Evolutionary conservation across 2,113 vertebrate species (phyloP).

Genomic region (Hystrix brachyura): DNA sequence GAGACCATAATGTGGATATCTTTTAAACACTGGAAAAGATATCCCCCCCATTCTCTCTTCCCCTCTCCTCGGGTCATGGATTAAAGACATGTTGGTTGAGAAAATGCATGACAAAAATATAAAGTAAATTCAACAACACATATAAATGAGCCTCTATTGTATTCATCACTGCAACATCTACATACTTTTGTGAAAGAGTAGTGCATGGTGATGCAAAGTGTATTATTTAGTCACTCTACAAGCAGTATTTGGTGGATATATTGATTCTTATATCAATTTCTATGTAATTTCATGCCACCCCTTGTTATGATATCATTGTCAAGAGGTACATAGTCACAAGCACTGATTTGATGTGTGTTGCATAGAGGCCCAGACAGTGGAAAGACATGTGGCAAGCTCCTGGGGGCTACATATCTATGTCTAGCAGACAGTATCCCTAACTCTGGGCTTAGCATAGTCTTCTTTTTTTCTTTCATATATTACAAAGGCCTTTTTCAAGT

Average conservation of each 20-base stretch:
- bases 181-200: constrained; percentile 11
- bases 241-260: constrained; percentile 34
- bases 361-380: neutral
- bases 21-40: neutral
- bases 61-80: neutral
- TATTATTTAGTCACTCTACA: constrained; percentile 28
- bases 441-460: neutral
- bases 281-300: neutral
- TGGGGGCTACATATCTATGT: neutral
- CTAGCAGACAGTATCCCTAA: neutral
- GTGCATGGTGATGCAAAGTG: neutral
- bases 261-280: neutral
- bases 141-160: constrained; percentile 40
- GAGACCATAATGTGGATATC: neutral
- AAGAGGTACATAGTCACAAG: neutral
- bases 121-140: constrained; percentile 25
- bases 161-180: constrained; percentile 36
- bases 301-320: neutral
- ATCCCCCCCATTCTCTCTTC: neutral
- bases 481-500: neutral
- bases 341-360: neutral
- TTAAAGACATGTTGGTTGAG: neutral
- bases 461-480: neutral
- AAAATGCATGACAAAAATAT: constrained; percentile 7
- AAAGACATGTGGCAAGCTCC: neutral